Conservation (phyloP, 2,113 vertebrate genomes). For the Narcine bancroftii region DNA sequence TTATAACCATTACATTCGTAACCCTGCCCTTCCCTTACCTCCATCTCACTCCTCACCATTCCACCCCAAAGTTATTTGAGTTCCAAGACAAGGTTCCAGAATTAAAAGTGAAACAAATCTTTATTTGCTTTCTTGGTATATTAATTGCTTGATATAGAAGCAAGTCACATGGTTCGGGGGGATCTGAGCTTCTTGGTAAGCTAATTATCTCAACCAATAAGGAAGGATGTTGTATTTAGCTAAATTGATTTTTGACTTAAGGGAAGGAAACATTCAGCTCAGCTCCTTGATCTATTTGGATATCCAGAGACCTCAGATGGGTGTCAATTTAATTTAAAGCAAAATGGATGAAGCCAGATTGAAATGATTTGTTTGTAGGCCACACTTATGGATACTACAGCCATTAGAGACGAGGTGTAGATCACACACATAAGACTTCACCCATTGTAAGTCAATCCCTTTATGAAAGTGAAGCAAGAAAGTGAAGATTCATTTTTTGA, state of each 20-base stretch:
- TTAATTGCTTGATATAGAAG: not conserved
- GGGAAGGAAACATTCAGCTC: not conserved
- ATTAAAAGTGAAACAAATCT: not conserved
- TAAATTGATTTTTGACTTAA: not conserved
- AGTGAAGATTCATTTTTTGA: not conserved
- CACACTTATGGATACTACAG: not conserved
- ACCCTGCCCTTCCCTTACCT: too few relatives aligned
- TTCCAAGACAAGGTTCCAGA: not conserved
- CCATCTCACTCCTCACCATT: conserved; percentile 39
- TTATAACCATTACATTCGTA: conserved; percentile 40
- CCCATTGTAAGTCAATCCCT: not conserved
- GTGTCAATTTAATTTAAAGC: not conserved
- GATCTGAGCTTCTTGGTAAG: not conserved
- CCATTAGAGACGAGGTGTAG: not conserved
- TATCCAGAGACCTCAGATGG: not conserved
- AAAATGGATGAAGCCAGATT: not conserved
- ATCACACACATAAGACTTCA: not conserved
- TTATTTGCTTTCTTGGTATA: not conserved
- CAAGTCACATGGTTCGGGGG: not conserved
- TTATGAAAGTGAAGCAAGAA: not conserved
- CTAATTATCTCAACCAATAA: not conserved
- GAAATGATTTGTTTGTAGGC: not conserved
- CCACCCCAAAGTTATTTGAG: not conserved
- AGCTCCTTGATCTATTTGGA: not conserved
- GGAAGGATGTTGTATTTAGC: not conserved